Evolutionary conservation across 2,797 vertebrate species (phyloP).

Genomic region (Sternotherus odoratus): DNA sequence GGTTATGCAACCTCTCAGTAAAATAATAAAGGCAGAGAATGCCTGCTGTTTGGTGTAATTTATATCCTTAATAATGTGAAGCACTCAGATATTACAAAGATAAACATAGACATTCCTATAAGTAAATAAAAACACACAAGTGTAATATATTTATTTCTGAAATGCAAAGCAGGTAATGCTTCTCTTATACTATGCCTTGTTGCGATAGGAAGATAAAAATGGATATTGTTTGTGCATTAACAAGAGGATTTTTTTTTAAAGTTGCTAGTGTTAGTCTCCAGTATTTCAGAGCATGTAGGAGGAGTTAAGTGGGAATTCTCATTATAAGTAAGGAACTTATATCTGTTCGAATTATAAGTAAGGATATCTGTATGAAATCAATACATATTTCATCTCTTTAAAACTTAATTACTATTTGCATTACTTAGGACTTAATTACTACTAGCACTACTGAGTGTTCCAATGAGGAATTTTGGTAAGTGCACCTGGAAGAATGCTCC

Average conservation of each 20-base stretch:
- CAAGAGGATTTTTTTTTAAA: background rate
- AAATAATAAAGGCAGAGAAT: background rate
- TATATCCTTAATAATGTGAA: background rate
- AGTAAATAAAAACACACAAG: background rate
- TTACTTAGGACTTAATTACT: background rate
- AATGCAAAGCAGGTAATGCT: background rate
- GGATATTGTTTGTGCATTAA: background rate
- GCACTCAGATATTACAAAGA: background rate
- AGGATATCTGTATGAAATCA: background rate
- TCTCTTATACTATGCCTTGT: background rate
- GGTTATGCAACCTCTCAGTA: fast-evolving
- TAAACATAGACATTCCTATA: background rate
- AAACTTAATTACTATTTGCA: background rate
- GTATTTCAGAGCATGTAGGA: background rate
- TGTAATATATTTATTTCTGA: background rate
- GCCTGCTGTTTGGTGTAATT: slow-evolving; percentile 26
- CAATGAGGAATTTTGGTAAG: background rate
- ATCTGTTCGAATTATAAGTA: background rate
- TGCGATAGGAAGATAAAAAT: background rate
- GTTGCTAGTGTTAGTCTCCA: background rate
- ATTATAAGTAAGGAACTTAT: slow-evolving; percentile 19
- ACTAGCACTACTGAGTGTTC: background rate
- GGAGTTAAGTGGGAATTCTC: background rate
- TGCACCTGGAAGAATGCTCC: background rate
- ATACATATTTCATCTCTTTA: background rate